Evolutionary conservation across 2,797 vertebrate genomes (phyloP).

Genomic region (Ispidina lecontei): DNA sequence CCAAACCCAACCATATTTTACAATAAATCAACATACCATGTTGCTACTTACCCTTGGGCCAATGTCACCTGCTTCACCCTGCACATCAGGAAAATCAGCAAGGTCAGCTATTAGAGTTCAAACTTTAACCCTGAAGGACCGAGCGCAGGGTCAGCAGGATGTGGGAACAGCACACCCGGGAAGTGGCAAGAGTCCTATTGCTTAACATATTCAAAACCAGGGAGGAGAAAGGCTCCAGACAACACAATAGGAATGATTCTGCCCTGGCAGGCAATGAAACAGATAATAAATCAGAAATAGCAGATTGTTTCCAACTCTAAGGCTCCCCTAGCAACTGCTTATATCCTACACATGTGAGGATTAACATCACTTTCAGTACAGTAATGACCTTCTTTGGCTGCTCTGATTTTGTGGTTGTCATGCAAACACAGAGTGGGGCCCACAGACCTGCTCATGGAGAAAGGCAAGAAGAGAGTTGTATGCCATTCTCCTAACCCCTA

Average conservation of each 20-base stretch:
- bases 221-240: background rate
- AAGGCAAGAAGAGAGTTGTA: background rate
- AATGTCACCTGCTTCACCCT: slow-evolving; percentile 92
- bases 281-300: slow-evolving; percentile 45
- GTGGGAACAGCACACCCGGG: background rate
- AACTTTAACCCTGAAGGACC: background rate
- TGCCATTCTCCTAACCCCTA: background rate
- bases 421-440: background rate
- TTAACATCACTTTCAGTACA: slow-evolving; percentile 2
- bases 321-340: slow-evolving; percentile 34
- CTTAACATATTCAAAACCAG: slow-evolving; percentile 12
- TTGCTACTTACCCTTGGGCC: slow-evolving; percentile 89
- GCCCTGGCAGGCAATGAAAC: slow-evolving; percentile 36
- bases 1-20: background rate
- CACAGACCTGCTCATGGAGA: background rate
- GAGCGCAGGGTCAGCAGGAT: background rate
- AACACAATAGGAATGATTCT: slow-evolving; percentile 53
- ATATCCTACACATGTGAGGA: slow-evolving; percentile 20
- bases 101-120: slow-evolving; percentile 19
- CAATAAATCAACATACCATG: background rate
- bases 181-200: background rate
- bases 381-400: background rate
- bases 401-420: background rate
- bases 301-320: slow-evolving; percentile 4
- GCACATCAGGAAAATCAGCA: slow-evolving; percentile 42